Percentiles rank a stretch among this genome's conserved stretches.
Evolutionary conservation across 2,888 invertebrate genomes (phyloP).

Genomic region (Trisateles emortualis): DNA sequence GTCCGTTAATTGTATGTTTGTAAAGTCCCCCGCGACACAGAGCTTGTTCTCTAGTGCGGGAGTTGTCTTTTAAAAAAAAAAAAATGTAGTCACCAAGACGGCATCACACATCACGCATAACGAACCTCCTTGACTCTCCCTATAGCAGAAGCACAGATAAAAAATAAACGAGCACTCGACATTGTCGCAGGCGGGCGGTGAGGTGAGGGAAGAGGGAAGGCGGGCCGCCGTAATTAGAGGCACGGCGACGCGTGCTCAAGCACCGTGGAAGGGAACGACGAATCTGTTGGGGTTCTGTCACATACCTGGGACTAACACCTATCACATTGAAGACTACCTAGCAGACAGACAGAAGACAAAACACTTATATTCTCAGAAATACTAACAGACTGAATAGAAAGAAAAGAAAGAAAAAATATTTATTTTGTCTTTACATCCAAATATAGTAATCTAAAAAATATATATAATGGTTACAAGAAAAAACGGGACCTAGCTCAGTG

Average conservation of each 20-base stretch:
- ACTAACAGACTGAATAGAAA: too few species aligned
- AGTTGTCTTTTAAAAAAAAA: too few species aligned
- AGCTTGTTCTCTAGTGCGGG: too few species aligned
- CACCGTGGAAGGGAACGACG: constrained; percentile 13
- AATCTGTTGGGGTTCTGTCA: constrained; percentile 4
- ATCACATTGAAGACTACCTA: background rate
- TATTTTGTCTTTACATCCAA: too few species aligned
- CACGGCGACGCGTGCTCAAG: constrained; percentile 53
- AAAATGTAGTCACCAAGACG: constrained; percentile 1
- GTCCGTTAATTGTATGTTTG: too few species aligned
- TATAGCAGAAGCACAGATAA: constrained; percentile 23
- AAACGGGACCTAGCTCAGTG: too few species aligned
- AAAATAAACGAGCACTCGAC: constrained; percentile 50
- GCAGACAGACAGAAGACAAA: too few species aligned
- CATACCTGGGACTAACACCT: background rate
- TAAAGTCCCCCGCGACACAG: too few species aligned
- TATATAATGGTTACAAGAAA: too few species aligned
- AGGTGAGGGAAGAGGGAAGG: constrained; percentile 50
- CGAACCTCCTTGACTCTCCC: constrained; percentile 28
- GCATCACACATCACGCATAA: constrained; percentile 42
- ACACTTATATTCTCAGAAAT: too few species aligned
- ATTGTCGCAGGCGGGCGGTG: constrained; percentile 48
- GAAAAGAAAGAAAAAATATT: too few species aligned
- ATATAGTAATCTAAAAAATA: too few species aligned
- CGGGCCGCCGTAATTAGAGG: constrained; percentile 63